Conservation (phyloP, 2,113 vertebrate genomes). For the Ia io region DNA sequence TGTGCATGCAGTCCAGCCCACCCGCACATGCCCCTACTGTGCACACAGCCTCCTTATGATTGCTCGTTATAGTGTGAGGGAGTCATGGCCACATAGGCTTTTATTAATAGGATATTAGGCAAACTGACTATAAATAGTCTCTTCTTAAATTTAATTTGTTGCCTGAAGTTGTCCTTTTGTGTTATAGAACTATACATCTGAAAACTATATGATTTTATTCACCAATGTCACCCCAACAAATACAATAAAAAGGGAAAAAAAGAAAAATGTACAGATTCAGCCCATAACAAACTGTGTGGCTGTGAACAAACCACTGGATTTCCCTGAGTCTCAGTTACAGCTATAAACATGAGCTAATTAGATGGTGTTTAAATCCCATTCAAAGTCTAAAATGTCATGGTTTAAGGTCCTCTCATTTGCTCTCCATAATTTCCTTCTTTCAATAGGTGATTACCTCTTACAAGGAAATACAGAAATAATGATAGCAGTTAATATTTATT, state of each 20-base stretch:
- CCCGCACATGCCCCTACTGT: too few relatives aligned
- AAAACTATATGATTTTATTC: neutral
- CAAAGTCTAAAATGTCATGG: neutral
- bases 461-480: neutral
- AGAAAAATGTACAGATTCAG: neutral
- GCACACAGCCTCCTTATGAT: too few relatives aligned
- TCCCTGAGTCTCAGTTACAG: neutral
- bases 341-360: neutral
- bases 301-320: conserved; percentile 1
- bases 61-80: too few relatives aligned
- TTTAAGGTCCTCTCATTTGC: neutral
- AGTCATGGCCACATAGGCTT: too few relatives aligned
- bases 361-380: neutral
- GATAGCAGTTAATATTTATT: neutral
- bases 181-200: neutral
- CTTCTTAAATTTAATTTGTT: conserved; percentile 1
- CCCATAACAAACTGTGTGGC: neutral
- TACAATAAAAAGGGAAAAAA: neutral
- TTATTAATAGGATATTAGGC: neutral
- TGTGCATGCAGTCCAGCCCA: too few relatives aligned
- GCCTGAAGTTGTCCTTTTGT: neutral
- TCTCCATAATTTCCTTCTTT: neutral
- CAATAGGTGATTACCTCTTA: neutral
- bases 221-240: neutral
- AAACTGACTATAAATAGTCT: neutral